Evolutionary conservation across 1,140 invertebrate species (phyloP).

Genomic region (Drosophila paulistorum): DNA sequence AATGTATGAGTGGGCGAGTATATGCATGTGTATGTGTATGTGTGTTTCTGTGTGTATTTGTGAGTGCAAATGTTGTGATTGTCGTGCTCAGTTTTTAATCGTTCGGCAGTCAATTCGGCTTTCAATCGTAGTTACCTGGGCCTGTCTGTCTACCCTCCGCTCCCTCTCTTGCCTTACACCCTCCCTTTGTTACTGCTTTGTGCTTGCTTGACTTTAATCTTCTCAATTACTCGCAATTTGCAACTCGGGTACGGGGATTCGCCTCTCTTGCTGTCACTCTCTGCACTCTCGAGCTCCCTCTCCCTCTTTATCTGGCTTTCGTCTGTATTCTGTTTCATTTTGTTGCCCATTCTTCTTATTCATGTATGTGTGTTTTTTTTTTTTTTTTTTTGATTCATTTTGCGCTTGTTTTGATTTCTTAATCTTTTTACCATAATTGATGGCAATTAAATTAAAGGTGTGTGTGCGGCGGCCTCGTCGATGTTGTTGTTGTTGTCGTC

Average conservation of each 20-base stretch:
- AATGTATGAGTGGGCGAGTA: conserved; percentile 40
- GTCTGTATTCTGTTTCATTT: conserved; percentile 52
- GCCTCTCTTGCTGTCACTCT: conserved; percentile 36
- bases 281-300: neutral
- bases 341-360: conserved; percentile 68
- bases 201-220: conserved; percentile 82
- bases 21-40: conserved; percentile 15
- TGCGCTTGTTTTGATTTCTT: conserved; percentile 79
- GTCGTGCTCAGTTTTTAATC: conserved; percentile 71
- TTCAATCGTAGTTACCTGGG: conserved; percentile 63
- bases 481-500: conserved; percentile 32
- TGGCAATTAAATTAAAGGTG: conserved; percentile 81
- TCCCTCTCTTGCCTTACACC: conserved; percentile 20
- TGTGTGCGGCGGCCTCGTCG: conserved; percentile 59
- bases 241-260: conserved; percentile 64
- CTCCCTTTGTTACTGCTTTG: conserved; percentile 42
- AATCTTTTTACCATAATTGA: conserved; percentile 82
- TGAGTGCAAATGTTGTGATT: conserved; percentile 52
- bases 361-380: conserved; percentile 32
- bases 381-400: conserved; percentile 53
- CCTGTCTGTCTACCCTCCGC: conserved; percentile 17
- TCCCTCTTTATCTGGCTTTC: conserved; percentile 9
- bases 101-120: conserved; percentile 67
- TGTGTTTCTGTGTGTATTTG: conserved; percentile 3
- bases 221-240: conserved; percentile 82